Conservation (phyloP, 1,140 invertebrate genomes). For the Musca domestica region DNA sequence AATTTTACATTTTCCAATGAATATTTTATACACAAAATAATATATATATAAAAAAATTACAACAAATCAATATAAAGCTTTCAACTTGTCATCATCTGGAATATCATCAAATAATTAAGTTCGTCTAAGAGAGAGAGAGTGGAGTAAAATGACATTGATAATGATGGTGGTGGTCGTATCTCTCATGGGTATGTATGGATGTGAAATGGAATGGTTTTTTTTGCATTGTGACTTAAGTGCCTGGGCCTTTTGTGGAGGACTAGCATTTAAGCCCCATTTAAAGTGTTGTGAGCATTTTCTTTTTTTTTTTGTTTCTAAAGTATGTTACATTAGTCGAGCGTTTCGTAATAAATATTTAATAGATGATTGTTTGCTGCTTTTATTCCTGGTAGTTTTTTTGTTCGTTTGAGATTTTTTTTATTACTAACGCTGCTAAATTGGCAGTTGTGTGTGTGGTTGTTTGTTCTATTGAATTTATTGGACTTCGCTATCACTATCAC, state of each 20-base stretch:
- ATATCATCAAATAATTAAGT: no score
- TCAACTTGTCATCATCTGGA: constrained; percentile 26
- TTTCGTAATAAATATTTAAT: constrained; percentile 11
- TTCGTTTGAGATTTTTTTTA: constrained; percentile 30
- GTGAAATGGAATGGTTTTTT: no score
- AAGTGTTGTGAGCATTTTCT: neutral
- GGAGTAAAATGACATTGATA: no score
- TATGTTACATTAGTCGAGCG: constrained; percentile 11
- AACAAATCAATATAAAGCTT: constrained; percentile 50
- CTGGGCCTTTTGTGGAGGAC: no score
- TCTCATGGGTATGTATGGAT: no score
- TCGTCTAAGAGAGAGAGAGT: no score
- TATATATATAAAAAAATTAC: constrained; percentile 33
- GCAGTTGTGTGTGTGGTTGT: constrained; percentile 23
- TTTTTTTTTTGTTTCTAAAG: constrained; percentile 19
- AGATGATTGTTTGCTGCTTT: neutral
- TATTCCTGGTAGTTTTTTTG: constrained; percentile 32
- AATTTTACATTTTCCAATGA: constrained; percentile 19
- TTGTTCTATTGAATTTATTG: constrained; percentile 60
- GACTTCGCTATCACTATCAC: constrained; percentile 88
- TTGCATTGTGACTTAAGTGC: no score
- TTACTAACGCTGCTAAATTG: neutral
- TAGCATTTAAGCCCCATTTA: no score
- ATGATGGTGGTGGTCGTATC: no score
- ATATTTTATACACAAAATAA: constrained; percentile 14